Percentiles rank a stretch among this genome's conserved stretches.
Evolutionary conservation across 2,888 invertebrate species (phyloP).

Genomic region (Gymnocheta viridis): DNA sequence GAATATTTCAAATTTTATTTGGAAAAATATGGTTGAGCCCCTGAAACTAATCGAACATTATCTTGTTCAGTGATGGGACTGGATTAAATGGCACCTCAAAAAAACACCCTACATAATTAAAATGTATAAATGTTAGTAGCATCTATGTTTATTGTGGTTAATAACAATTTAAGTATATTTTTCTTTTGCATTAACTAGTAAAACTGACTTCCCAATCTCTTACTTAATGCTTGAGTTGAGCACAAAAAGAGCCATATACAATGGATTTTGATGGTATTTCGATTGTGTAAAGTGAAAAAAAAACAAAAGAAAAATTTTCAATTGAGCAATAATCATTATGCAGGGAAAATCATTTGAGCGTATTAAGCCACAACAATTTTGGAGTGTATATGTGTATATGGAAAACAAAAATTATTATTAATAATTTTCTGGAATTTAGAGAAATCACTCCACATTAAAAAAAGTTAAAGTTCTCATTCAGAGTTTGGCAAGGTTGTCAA

Average conservation of each 20-base stretch:
- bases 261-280: neutral
- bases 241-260: constrained; percentile 13
- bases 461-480: too few species aligned
- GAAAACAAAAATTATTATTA: neutral
- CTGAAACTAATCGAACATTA: too few species aligned
- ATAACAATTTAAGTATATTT: constrained; percentile 27
- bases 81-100: neutral
- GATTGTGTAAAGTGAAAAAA: neutral
- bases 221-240: constrained; percentile 62
- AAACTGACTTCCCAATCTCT: constrained; percentile 57
- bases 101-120: neutral
- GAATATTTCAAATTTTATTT: too few species aligned
- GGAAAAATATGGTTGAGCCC: too few species aligned
- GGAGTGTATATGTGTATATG: neutral
- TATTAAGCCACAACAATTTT: constrained; percentile 8
- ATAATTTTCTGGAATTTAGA: neutral
- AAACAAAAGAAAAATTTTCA: neutral
- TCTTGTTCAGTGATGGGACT: too few species aligned
- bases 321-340: constrained; percentile 18
- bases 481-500: too few species aligned
- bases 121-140: neutral
- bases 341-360: constrained; percentile 37
- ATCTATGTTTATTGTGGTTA: constrained; percentile 44
- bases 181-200: constrained; percentile 30
- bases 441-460: too few species aligned